Evolutionary conservation across 2,113 vertebrate species (phyloP), one percentile per base, ranked within the genome.

Genomic region (Ailuropoda melanoleuca): DNA sequence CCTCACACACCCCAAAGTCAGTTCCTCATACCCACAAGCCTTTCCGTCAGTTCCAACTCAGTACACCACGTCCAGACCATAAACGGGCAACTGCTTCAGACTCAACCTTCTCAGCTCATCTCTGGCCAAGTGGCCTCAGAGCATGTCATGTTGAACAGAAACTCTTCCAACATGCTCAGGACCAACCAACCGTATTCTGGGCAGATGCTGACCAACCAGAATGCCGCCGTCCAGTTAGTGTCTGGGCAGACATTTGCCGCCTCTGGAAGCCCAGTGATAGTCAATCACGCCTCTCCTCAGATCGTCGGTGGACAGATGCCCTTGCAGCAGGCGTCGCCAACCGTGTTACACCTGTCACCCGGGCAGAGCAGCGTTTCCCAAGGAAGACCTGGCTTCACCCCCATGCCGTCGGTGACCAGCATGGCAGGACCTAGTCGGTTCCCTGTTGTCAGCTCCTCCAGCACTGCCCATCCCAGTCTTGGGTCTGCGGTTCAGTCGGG

Each of bases 161-260:
- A 98, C 93, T 98, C 99, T 50, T 97, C 99, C 68, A 98, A 96
- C 98, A 99, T 99, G 98, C 98, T 99, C 8, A 99, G 99, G 98
- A 98, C 99, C 98, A 98, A 98, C 89, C 99, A 99, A 96, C 98
- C 99, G 0, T 99, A 99, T 98, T 98, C 99, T 24, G 99, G 99
- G 85, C 98, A 99, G 97, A 99, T 99, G 93, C 98, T 99, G 19
- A 99, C 99, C 98, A 99, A 98, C 98, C 99, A 99, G 98, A 99
- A 99, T 48, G 85, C 99, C 23, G 98, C 99, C 31, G 99, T 99
- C 97, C 99, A 99, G 97, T 98, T 99, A 77, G 99, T 99, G 88
- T 98, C 99, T 0, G 99, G 99, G 84, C 99, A 99, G 97, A 99
- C 99, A 10, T 99, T 99, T 80, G 97, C 99, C 23, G 90, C 99